Conservation (phyloP, 2,113 vertebrate genomes). For the Chaetodon trifascialis region DNA sequence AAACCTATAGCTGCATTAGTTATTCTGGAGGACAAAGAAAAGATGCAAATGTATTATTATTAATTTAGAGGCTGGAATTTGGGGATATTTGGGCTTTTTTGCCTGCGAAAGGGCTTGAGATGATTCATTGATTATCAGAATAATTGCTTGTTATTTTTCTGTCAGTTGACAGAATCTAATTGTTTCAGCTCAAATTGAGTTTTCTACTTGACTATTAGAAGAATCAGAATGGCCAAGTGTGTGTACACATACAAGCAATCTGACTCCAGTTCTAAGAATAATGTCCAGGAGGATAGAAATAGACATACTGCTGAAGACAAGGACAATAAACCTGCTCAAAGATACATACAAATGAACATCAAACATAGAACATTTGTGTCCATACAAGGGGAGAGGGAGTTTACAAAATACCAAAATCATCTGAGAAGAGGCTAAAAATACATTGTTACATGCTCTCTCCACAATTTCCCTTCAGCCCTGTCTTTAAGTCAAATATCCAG, state of each 20-base stretch:
- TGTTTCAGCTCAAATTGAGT: neutral
- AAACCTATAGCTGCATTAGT: neutral
- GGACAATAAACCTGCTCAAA: neutral
- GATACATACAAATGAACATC: too few relatives aligned
- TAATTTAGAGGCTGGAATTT: neutral
- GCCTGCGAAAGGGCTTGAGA: too few relatives aligned
- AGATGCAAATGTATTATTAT: neutral
- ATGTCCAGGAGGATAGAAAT: neutral
- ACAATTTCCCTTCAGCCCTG: neutral
- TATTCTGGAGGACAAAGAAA: neutral
- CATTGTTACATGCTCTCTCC: neutral
- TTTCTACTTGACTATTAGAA: neutral
- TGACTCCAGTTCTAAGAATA: neutral
- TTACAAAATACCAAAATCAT: neutral
- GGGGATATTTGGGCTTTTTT: neutral
- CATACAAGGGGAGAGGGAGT: neutral
- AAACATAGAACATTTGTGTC: neutral
- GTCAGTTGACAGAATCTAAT: neutral
- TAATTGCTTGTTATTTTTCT: too few relatives aligned
- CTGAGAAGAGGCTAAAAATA: neutral
- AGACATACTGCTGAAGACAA: neutral
- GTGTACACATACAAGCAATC: neutral
- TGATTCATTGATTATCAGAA: too few relatives aligned
- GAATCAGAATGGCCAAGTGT: neutral
- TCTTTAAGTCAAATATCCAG: constrained; percentile 22